Evolutionary conservation across 2,888 invertebrate genomes (phyloP), one percentile per base, ranked within the genome.

Genomic region (Drosophila kokeensis): DNA sequence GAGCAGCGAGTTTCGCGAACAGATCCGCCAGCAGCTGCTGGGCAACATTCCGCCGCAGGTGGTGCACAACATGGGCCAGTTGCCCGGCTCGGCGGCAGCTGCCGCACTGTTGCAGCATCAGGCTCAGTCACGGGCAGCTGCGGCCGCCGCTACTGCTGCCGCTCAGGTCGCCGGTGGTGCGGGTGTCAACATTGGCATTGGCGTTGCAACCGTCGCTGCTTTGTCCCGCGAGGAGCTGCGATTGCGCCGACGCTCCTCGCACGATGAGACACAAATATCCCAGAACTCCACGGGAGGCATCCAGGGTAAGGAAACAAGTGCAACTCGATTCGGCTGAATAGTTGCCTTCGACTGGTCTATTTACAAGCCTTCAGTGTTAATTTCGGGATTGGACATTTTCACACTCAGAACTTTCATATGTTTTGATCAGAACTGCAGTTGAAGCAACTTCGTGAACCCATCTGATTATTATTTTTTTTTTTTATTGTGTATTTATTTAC

Each of bases 171-270:
- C 72, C 18, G 73, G 79, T 45, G 81, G 79, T 10, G 64, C 45
- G 13, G 66, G 58, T 42, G 66, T 27, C 13, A 82, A 84, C 27
- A 91, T 62, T 21, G 73, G 75, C 8, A 76, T 79, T 27, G 49
- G 38, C 48, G 59, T 53, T 32, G 57, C 29, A 32, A 55, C 49
- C 27, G 40, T 64, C 8, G 80, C 79, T 8, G 92, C 89, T 32
- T 58, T 93, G 57, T 92, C 92, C n/a, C 88, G 93, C 13, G 93
- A 93, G 73, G 93, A 93, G 85, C 75, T 93, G 66, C 91, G 93
- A 50, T 91, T 93, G 90, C 91, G 93, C 10, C 89, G 93, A 11
- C 92, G 93, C 55, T 93, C 93, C 2, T 93, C 93, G n/a, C 93
- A 93, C 64, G 93, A 93, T 68, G 93, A 93, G 76, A 93, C 93